These are phyloP conservation scores for Pachydiplax longipennis DNA, from an alignment of 2,888 invertebrate species.

Conservation along the genomic window DNA sequence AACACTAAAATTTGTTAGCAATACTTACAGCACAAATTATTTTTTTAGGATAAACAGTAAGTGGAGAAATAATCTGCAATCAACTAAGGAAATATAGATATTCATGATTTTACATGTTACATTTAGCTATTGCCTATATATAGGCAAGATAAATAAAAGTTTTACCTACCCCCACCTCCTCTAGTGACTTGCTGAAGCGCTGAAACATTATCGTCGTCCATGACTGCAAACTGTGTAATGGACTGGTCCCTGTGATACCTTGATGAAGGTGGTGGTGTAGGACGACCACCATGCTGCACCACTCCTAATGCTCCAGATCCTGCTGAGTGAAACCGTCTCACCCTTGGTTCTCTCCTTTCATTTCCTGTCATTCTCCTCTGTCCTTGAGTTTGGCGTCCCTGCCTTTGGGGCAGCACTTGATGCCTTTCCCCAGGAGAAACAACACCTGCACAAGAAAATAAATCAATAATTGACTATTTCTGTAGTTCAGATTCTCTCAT, in stretches of 20 bases:
- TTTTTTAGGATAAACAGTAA: too few relatives aligned
- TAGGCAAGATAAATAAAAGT: background rate
- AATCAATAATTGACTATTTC: background rate
- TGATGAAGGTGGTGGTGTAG: constrained; percentile 49
- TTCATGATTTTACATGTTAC: too few relatives aligned
- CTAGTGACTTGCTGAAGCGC: constrained; percentile 88
- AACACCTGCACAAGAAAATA: background rate
- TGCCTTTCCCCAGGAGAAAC: constrained; percentile 29
- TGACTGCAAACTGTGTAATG: constrained; percentile 88
- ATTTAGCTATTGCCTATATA: background rate
- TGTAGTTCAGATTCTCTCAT: too few relatives aligned
- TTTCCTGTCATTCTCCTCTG: constrained; percentile 17
- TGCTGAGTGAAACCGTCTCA: constrained; percentile 51
- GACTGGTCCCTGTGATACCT: constrained; percentile 73
- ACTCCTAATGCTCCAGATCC: constrained; percentile 47
- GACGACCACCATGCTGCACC: constrained; percentile 46
- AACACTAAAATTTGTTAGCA: too few relatives aligned
- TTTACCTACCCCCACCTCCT: constrained; percentile 72
- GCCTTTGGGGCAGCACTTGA: background rate
- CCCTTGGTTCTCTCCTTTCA: constrained; percentile 43
- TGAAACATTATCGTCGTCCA: constrained; percentile 92
- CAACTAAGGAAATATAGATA: too few relatives aligned
- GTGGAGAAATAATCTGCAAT: too few relatives aligned
- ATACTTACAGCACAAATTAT: too few relatives aligned
- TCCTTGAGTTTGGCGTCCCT: constrained; percentile 16